phyloP scores from a whole-genome alignment of 2,888 invertebrate genomes.

The Sturmia bella region DNA sequence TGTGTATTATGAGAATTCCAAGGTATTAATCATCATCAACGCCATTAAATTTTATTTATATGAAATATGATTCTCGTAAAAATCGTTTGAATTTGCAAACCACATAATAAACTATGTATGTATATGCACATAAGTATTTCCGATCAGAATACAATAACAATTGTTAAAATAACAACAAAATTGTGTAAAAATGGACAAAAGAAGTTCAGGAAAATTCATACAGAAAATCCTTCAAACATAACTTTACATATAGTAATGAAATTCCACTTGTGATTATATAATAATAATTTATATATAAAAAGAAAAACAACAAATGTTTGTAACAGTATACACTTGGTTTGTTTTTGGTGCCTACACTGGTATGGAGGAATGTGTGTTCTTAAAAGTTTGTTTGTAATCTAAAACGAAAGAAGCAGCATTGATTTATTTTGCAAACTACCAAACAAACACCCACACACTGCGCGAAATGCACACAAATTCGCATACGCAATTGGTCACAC shows the following conservation, averaged over 20 bases:
- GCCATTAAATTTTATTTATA: no score
- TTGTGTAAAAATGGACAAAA: neutral
- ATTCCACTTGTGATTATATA: constrained; percentile 59
- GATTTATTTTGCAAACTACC: constrained; percentile 46
- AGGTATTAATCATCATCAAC: constrained; percentile 58
- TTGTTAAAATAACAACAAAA: constrained; percentile 23
- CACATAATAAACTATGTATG: no score
- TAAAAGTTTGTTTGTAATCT: constrained; percentile 32
- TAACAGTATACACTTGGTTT: constrained; percentile 3
- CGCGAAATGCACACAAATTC: neutral
- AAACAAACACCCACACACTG: constrained; percentile 29
- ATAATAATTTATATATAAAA: constrained; percentile 35
- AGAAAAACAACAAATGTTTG: constrained; percentile 8
- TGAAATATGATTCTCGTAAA: no score
- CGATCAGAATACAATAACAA: neutral
- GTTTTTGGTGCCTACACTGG: constrained; percentile 25
- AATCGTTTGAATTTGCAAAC: neutral
- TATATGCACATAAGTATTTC: no score
- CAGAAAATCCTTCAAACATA: constrained; percentile 28
- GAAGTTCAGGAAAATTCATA: neutral
- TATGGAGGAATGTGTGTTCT: constrained; percentile 3
- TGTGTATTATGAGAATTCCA: constrained; percentile 45
- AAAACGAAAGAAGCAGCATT: constrained; percentile 40
- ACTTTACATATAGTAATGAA: constrained; percentile 14
- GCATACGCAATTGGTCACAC: neutral